Percentiles rank a stretch among this genome's conserved stretches.
Conservation (phyloP, 2,888 invertebrate species). For the Leistus spinibarbis region DNA sequence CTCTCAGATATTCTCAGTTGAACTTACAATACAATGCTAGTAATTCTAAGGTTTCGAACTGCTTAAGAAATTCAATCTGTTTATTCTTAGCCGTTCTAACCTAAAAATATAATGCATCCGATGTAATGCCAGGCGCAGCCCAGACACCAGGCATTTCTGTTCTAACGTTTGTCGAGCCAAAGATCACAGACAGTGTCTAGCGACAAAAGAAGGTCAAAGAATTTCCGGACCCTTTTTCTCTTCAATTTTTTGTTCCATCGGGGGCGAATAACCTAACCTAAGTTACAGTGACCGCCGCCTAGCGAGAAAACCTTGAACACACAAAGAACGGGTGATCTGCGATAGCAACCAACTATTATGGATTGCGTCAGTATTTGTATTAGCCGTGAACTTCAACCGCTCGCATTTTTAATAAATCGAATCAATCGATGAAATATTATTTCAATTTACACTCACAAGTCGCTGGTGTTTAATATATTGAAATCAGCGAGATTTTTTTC, state of each 20-base stretch:
- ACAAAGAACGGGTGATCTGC: background rate
- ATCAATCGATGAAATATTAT: background rate
- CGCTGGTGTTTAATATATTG: background rate
- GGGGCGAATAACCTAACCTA: slow-evolving; percentile 30
- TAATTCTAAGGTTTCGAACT: background rate
- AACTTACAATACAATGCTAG: background rate
- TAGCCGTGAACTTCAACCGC: slow-evolving; percentile 35
- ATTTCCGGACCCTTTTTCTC: slow-evolving; percentile 36
- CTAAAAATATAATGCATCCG: background rate
- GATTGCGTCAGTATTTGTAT: slow-evolving; percentile 18
- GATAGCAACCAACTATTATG: slow-evolving; percentile 24
- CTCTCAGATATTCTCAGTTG: background rate
- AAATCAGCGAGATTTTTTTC: background rate
- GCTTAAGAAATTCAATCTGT: background rate
- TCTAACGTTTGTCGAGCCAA: background rate
- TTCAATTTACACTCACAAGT: background rate
- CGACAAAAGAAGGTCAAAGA: slow-evolving; percentile 39
- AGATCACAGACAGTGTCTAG: background rate
- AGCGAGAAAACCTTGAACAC: slow-evolving; percentile 1
- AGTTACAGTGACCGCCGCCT: background rate
- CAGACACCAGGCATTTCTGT: slow-evolving; percentile 1
- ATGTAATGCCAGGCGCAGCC: slow-evolving; percentile 4
- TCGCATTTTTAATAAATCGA: background rate
- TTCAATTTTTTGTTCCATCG: slow-evolving; percentile 23
- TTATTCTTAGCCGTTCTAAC: background rate